These are phyloP conservation scores for Aratinga solstitialis DNA, from an alignment of 2,797 vertebrate genomes.

Conservation along the genomic window DNA sequence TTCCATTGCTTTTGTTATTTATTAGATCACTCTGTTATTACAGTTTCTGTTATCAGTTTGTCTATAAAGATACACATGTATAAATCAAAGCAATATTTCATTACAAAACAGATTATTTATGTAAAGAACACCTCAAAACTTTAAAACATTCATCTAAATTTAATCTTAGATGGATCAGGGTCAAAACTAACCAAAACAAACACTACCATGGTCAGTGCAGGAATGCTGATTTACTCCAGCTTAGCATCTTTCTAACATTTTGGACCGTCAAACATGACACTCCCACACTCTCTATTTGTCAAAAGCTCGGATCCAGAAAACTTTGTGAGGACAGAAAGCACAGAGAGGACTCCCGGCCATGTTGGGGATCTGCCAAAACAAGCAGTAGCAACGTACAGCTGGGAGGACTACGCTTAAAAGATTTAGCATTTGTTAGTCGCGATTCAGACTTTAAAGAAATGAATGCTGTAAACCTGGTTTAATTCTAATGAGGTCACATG, in stretches of 20 bases:
- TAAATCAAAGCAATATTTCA: not conserved
- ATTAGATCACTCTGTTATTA: not conserved
- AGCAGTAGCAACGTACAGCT: not conserved
- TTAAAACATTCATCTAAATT: not conserved
- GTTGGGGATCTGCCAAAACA: conserved; percentile 3
- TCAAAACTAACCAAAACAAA: not conserved
- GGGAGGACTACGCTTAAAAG: not conserved
- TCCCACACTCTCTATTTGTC: not conserved
- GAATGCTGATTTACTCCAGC: not conserved
- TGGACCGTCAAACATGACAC: not conserved
- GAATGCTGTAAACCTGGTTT: conserved; percentile 27
- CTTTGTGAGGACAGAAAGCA: not conserved
- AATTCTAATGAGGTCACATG: not conserved
- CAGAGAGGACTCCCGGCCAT: not conserved
- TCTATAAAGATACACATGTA: not conserved
- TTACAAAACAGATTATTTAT: not conserved
- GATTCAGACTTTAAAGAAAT: conserved; percentile 42
- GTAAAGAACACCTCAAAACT: not conserved
- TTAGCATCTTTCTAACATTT: not conserved
- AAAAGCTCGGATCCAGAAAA: conserved; percentile 19
- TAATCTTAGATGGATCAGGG: not conserved
- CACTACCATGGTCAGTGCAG: not conserved
- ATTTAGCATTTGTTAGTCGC: conserved; percentile 10
- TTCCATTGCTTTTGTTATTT: not conserved
- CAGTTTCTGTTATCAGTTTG: not conserved